phyloP scores from a whole-genome alignment of 1,140 invertebrate species.

The Drosophila setifemur region DNA sequence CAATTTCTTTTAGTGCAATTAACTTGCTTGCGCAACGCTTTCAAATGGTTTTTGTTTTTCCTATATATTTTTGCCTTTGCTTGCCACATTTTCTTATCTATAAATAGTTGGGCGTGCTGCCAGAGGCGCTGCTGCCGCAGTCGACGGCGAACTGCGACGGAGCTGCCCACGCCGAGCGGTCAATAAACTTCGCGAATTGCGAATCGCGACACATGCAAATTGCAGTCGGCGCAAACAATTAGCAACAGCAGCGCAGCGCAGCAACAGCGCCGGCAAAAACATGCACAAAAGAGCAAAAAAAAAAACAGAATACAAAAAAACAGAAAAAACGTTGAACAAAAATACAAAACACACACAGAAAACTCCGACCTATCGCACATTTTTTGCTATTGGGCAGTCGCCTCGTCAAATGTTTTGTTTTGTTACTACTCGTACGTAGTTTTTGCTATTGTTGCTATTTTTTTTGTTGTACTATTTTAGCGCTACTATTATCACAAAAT shows the following conservation, averaged over 20 bases:
- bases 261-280: slow-evolving; percentile 35
- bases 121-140: slow-evolving; percentile 1
- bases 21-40: slow-evolving; percentile 31
- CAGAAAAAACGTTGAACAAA: slow-evolving; percentile 23
- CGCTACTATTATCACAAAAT: slow-evolving; percentile 53
- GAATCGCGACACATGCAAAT: slow-evolving; percentile 76
- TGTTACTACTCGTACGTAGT: slow-evolving; percentile 20
- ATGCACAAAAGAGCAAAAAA: slow-evolving; percentile 41
- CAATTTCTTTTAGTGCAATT: slow-evolving; percentile 30
- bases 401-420: slow-evolving; percentile 43
- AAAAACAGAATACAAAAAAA: slow-evolving; percentile 34
- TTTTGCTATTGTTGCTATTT: too few relatives aligned
- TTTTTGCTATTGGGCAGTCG: slow-evolving; percentile 72
- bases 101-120: slow-evolving; percentile 71
- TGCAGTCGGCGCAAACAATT: slow-evolving; percentile 56
- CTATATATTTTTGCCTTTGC: slow-evolving; percentile 36
- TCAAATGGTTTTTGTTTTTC: slow-evolving; percentile 14
- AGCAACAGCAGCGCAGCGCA: slow-evolving; percentile 16
- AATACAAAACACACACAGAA: slow-evolving; percentile 28
- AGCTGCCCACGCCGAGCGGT: slow-evolving; percentile 70
- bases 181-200: slow-evolving; percentile 63
- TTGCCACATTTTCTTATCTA: slow-evolving; percentile 80
- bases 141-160: slow-evolving; percentile 12
- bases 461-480: slow-evolving; percentile 20
- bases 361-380: slow-evolving; percentile 75